phyloP scores from a whole-genome alignment of 2,888 invertebrate species.

The Dorcus parallelipipedus region DNA sequence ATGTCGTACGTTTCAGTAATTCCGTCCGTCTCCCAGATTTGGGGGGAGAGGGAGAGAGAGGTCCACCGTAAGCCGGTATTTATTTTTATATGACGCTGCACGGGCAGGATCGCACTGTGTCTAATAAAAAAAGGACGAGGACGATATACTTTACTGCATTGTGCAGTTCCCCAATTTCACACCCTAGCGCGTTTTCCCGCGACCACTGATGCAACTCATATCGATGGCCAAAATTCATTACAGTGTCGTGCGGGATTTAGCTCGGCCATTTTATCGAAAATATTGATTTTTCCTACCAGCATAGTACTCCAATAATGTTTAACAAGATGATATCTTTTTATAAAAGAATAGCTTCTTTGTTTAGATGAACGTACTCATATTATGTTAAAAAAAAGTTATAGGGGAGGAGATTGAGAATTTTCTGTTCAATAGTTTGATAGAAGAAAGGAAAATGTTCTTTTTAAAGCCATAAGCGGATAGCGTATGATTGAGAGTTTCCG shows the following conservation, averaged over 20 bases:
- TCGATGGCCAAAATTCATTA: slow-evolving; percentile 47
- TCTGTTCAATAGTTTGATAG: too few relatives aligned
- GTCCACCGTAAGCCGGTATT: slow-evolving; percentile 42
- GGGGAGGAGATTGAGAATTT: too few relatives aligned
- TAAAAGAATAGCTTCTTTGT: too few relatives aligned
- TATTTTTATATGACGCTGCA: slow-evolving; percentile 43
- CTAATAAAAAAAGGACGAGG: slow-evolving; percentile 34
- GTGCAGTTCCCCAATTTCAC: slow-evolving; percentile 47
- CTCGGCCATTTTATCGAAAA: not conserved
- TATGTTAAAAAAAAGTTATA: too few relatives aligned
- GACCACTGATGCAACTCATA: slow-evolving; percentile 43
- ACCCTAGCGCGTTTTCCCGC: slow-evolving; percentile 39
- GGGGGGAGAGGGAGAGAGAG: slow-evolving; percentile 14
- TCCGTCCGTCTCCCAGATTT: slow-evolving; percentile 29
- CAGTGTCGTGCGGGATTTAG: slow-evolving; percentile 27
- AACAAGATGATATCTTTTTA: too few relatives aligned
- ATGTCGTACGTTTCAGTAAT: slow-evolving; percentile 34
- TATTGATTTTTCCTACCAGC: not conserved
- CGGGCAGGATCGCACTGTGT: slow-evolving; percentile 36
- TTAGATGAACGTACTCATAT: too few relatives aligned
- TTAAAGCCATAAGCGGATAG: too few relatives aligned
- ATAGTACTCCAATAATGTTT: too few relatives aligned
- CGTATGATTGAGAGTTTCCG: too few relatives aligned
- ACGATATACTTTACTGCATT: slow-evolving; percentile 41
- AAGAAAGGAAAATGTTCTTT: too few relatives aligned